Evolutionary conservation across 2,113 vertebrate species (phyloP), one percentile per base, ranked within the genome.

Genomic region (Camelus dromedarius): DNA sequence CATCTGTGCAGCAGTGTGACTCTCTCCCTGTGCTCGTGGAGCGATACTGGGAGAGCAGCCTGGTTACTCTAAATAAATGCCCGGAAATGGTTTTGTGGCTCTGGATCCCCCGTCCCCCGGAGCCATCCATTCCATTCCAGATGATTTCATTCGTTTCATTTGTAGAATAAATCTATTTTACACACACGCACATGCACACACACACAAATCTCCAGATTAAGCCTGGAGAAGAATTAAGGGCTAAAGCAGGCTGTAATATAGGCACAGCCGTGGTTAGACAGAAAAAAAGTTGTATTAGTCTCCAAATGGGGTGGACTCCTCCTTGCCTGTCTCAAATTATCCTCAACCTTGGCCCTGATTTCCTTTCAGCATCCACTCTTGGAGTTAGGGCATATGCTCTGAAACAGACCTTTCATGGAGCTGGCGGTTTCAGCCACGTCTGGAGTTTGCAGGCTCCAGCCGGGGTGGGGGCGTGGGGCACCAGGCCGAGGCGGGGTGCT

Each of bases 151-250:
- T 92, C 38, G 62, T 87, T 73, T 93, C 16, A 66, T 77, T 26
- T 89, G n/a, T 95, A 92, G 73, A 77, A 46, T 76, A 77, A 79
- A 30, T 35, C 48, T 82, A 8, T 93, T 86, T 12, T 32, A 46
- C 19, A 35, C 16, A 67, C 11, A 32, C 32, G 28, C 14, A 7
- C 28, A 10, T 16, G n/a, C 80, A 24, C 28, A 16, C n/a, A 0
- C 52, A 56, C 18, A 8, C 58, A 58, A 11, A 32, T 11, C 73
- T 82, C 67, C 54, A 32, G 56, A 26, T 52, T 46, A 75, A 92
- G 67, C 18, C 24, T 22, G 8, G 4, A 35, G n/a, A 26, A 70
- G 54, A 77, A 16, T 15, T 28, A 69, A 73, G 67, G 88, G 50
- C 89, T 69, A 20, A 56, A 52, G 54, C 76, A 42, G 52, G 35